Evolutionary conservation across 2,113 vertebrate species (phyloP), one percentile per base, ranked within the genome.

Genomic region (cattle (Bos taurus)): DNA sequence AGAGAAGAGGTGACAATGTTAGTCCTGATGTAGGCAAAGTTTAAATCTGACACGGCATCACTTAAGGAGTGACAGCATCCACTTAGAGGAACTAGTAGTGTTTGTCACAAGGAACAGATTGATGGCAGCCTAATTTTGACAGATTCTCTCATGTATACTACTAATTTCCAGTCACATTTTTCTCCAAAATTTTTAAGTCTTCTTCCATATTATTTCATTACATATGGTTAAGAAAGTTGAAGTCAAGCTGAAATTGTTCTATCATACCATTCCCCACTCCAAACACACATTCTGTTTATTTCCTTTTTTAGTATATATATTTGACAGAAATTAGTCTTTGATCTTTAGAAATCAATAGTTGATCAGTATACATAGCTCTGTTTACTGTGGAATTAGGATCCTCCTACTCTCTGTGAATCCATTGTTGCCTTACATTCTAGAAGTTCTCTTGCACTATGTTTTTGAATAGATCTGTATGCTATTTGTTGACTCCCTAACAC

Each of bases 1-100:
- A 88, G 36, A 25, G 26, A 87, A 90, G 5, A 46, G 5, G 8
- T 21, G 1, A 7, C 13, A 77, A 74, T 14, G 2, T 3, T 6
- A 13, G 36, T 12, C 21, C 7, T 26, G 33, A 5, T 1, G 0
- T 1, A 23, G 25, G 12, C n/a, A 4, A 60, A 46, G 15, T 16
- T 85, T 30, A 12, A 7, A 2, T 14, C n/a, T 52, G 4, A 26
- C 23, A 28, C 3, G 7, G 2, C 14, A 2, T 52, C 56, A 14
- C n/a, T 28, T 26, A 77, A 52, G 21, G 33, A 28, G 3, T 1
- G 28, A 67, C 1, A 0, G 4, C 52, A 30, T 64, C 23, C 56
- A 28, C 28, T 10, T 4, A 6, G n/a, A 54, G 26, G 21, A 62
- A 26, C 33, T 23, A 40, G 36, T 21, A 40, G 36, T 21, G 6